Percentiles rank a stretch among this genome's conserved stretches.
Evolutionary conservation across 2,888 invertebrate species (phyloP).

Genomic region (Mimas tiliae): DNA sequence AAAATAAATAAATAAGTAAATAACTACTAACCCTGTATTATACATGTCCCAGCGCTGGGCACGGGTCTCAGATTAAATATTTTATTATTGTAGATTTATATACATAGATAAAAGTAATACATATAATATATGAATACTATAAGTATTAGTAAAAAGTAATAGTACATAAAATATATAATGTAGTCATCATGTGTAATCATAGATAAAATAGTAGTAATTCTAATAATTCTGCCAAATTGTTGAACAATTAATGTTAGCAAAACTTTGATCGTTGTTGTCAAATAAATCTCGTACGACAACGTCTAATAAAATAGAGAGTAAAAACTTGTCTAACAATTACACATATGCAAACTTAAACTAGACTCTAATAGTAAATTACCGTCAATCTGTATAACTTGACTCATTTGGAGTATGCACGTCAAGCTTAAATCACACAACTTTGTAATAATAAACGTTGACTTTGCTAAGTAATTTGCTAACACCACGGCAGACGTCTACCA

Average conservation of each 20-base stretch:
- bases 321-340: conserved; percentile 25
- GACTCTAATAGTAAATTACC: conserved; percentile 46
- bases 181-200: too few relatives aligned
- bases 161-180: too few relatives aligned
- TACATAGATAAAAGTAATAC: too few relatives aligned
- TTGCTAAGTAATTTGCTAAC: conserved; percentile 66
- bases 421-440: conserved; percentile 63
- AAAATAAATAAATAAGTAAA: too few relatives aligned
- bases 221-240: too few relatives aligned
- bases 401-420: conserved; percentile 40
- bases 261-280: not conserved
- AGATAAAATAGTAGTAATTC: too few relatives aligned
- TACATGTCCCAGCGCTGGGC: too few relatives aligned
- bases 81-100: too few relatives aligned
- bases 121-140: too few relatives aligned
- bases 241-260: not conserved
- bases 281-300: not conserved
- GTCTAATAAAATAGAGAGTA: not conserved
- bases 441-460: conserved; percentile 68
- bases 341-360: conserved; percentile 24
- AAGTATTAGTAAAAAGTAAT: too few relatives aligned
- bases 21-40: too few relatives aligned
- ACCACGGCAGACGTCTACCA: conserved; percentile 53
- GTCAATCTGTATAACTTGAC: conserved; percentile 50
- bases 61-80: too few relatives aligned